Base-by-base conservation (phyloP, 2,113 vertebrate species). In the Beaufortia kweichowensis region DNA sequence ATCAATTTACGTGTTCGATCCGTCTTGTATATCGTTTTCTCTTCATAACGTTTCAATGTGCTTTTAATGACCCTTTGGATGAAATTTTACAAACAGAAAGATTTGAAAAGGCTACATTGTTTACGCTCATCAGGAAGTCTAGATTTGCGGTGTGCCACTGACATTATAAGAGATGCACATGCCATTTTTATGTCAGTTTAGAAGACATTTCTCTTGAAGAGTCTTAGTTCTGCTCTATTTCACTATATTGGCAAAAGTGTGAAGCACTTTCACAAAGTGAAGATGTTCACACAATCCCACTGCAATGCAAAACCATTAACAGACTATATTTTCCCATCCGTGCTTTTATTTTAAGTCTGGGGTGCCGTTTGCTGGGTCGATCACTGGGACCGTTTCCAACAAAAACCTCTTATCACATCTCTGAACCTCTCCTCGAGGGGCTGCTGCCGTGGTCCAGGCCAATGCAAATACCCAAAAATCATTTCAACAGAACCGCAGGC, bases 341-440 rank as follows among this genome's bases (percentile, higher is more conserved):
- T 48, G 17, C 67, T 57, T 21, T 28, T 17, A 69, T 67, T 66
- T 56, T 26, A 26, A 21, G 29, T 39, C 31, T 43, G 24, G 4
- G 23, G 31, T 57, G 61, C 11, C 28, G 23, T 50, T 71, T 53
- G 73, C 55, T 23, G 28, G n/a, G 65, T 17, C 2, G 26, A 63
- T 57, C 24, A 84, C 87, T 84, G 84, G 88, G 87, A 86, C 56
- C 2, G 60, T 33, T 29, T 88, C 87, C 90, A 90, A 87, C 48
- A 82, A 75, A 86, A 87, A 87, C 79, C 76, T 43, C 56, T 28
- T 73, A 73, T 84, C 80, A 84, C 81, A 80, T 77, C 79, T 81
- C 84, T 84, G 76, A 23, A 21, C 75, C 35, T 39, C 88, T 66
- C 79, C 72, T 63, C 57, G 41, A n/a, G n/a, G 67, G 76, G 78